phyloP scores from a whole-genome alignment of 2,888 invertebrate genomes.

The Heterodera filipjevi region DNA sequence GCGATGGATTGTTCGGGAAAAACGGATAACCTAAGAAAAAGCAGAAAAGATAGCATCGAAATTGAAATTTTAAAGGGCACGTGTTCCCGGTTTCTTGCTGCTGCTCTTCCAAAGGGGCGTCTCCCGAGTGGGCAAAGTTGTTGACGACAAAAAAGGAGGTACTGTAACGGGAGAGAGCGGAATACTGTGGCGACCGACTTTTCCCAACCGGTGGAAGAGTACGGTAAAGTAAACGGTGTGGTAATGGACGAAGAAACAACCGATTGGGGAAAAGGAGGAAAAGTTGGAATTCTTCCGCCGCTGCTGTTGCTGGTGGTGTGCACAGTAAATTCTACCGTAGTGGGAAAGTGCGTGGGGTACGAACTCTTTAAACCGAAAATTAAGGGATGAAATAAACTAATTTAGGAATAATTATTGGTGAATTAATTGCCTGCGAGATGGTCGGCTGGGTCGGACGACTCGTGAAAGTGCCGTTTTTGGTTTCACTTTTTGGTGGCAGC shows the following conservation, averaged over 20 bases:
- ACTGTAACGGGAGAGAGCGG: neutral
- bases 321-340: neutral
- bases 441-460: neutral
- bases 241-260: neutral
- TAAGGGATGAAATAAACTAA: neutral
- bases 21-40: neutral
- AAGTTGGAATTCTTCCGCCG: too few species aligned
- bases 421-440: neutral
- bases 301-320: neutral
- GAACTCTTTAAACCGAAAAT: neutral
- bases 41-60: neutral
- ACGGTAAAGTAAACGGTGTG: neutral
- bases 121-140: neutral
- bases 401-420: too few species aligned
- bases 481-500: neutral
- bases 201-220: neutral
- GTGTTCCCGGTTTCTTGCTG: constrained; percentile 13
- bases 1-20: neutral
- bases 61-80: neutral
- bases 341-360: neutral
- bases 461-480: neutral
- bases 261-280: neutral
- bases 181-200: neutral
- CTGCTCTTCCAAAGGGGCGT: neutral
- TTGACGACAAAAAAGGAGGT: neutral